Conservation (phyloP, 2,797 vertebrate genomes). For the Psittacula derbiana region DNA sequence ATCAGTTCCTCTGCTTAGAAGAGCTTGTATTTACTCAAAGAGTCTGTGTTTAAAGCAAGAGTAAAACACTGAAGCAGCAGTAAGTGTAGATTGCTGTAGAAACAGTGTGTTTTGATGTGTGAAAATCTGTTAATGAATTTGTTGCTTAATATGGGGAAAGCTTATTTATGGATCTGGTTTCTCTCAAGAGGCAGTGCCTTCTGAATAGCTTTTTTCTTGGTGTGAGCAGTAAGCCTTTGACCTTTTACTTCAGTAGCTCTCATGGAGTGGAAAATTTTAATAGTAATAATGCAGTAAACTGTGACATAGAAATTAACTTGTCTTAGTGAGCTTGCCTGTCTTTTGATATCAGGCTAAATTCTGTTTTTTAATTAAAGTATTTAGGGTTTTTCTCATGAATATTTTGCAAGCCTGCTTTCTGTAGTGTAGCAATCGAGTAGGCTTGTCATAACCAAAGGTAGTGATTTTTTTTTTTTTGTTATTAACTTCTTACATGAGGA, state of each 20-base stretch:
- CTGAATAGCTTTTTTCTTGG: not conserved
- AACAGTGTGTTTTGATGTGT: not conserved
- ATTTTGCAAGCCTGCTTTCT: not conserved
- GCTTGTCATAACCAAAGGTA: not conserved
- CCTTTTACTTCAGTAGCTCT: not conserved
- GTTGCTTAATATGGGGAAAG: not conserved
- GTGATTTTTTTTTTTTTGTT: not conserved
- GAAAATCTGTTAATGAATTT: not conserved
- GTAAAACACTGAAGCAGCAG: not conserved
- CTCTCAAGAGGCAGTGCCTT: not conserved
- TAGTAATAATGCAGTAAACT: not conserved
- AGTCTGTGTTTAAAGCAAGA: not conserved
- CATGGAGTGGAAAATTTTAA: not conserved
- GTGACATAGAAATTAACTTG: not conserved
- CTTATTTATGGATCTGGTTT: not conserved
- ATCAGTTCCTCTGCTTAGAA: not conserved
- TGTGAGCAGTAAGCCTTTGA: not conserved
- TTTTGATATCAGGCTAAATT: not conserved
- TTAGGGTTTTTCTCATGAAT: not conserved
- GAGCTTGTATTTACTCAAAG: not conserved
- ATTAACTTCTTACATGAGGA: not conserved
- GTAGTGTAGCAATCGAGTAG: not conserved
- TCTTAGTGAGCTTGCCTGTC: not conserved
- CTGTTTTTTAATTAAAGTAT: not conserved
- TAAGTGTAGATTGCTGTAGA: not conserved